Evolutionary conservation across 2,888 invertebrate genomes (phyloP).

Genomic region (Dolichomitus sp.): DNA sequence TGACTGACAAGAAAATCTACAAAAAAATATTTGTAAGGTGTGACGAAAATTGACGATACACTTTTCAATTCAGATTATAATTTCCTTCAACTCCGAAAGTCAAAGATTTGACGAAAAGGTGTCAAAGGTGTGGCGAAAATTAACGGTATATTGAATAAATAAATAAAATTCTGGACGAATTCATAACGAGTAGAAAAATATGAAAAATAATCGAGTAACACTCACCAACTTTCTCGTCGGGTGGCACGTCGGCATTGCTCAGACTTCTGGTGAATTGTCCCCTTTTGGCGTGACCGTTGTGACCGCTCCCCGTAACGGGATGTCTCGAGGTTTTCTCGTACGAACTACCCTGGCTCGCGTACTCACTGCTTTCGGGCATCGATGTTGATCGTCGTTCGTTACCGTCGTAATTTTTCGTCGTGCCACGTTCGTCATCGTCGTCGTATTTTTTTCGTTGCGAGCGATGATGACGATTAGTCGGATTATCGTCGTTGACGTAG

Average conservation of each 20-base stretch:
- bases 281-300: conserved; percentile 87
- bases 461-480: conserved; percentile 70
- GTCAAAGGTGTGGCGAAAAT: too few species aligned
- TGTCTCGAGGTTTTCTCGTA: conserved; percentile 83
- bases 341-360: conserved; percentile 83
- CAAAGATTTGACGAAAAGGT: too few species aligned
- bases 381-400: conserved; percentile 83
- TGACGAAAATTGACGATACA: too few species aligned
- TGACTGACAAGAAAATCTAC: too few species aligned
- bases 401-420: conserved; percentile 71
- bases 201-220: conserved; percentile 39
- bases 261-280: conserved; percentile 92
- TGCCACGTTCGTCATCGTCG: conserved; percentile 68
- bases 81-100: too few species aligned
- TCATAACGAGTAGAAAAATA: background rate
- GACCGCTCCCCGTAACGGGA: conserved; percentile 79
- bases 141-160: background rate
- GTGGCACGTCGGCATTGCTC: conserved; percentile 93
- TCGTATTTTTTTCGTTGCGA: conserved; percentile 71
- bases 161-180: background rate
- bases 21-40: too few species aligned
- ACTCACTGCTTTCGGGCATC: conserved; percentile 85
- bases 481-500: conserved; percentile 60
- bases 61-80: too few species aligned
- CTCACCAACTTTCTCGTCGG: conserved; percentile 94